Conservation (phyloP, 92 coral and sea anemone genomes). For the Zoanthus gigantus region DNA sequence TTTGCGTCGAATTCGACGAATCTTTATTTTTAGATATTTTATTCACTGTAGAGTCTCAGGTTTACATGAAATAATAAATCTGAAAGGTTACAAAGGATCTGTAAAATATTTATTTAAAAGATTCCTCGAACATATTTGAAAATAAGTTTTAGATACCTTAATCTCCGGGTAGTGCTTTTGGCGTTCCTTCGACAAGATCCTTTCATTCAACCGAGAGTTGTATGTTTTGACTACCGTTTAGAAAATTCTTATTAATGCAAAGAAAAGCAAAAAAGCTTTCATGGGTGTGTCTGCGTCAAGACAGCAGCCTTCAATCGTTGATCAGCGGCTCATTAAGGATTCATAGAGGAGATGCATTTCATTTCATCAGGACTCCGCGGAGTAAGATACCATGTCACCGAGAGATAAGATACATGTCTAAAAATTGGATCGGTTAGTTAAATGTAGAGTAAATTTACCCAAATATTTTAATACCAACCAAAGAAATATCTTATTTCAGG, state of each 20-base stretch:
- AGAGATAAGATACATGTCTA: not conserved
- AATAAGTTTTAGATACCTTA: not conserved
- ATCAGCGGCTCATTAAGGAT: slow-evolving; percentile 15
- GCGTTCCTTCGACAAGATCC: not conserved
- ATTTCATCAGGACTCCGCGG: not conserved
- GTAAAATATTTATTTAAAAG: no score
- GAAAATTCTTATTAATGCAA: slow-evolving; percentile 1
- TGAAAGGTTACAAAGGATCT: no score
- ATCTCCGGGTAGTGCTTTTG: not conserved
- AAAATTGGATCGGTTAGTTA: not conserved
- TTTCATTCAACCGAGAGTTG: slow-evolving; percentile 5
- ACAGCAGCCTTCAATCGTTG: not conserved
- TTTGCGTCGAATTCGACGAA: no score
- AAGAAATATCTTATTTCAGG: not conserved
- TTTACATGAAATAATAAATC: no score
- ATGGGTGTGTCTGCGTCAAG: slow-evolving; percentile 31
- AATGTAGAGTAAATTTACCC: not conserved
- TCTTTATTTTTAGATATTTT: no score
- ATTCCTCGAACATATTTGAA: not conserved
- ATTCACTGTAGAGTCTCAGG: no score
- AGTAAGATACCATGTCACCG: slow-evolving; percentile 1
- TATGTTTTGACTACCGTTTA: slow-evolving; percentile 24
- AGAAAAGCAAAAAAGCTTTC: slow-evolving; percentile 1
- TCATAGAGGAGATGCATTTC: slow-evolving; percentile 5
- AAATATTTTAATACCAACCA: not conserved